Conservation (phyloP, 2,888 invertebrate genomes). For the Vanessa cardui region DNA sequence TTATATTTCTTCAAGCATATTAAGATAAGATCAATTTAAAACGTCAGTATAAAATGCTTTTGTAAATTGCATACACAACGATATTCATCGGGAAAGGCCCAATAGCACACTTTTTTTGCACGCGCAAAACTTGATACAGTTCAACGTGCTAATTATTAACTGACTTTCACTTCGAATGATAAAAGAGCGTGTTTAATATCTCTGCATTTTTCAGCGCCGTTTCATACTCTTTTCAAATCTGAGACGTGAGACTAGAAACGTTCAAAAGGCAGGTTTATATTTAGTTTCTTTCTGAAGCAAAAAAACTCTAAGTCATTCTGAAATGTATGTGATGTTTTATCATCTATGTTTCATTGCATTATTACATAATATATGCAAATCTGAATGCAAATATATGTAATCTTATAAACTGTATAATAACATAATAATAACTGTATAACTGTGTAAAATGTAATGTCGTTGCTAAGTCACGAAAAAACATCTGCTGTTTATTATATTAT, state of each 20-base stretch:
- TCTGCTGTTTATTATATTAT: too few species aligned
- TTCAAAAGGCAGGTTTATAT: not conserved
- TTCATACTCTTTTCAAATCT: conserved; percentile 22
- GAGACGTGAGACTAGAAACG: conserved; percentile 13
- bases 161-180: conserved; percentile 68
- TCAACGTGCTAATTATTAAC: conserved; percentile 64
- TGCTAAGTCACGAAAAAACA: too few species aligned
- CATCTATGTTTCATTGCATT: not conserved
- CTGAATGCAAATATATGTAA: not conserved
- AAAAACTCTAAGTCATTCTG: not conserved
- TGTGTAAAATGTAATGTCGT: too few species aligned
- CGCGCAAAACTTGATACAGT: conserved; percentile 67
- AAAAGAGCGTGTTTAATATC: conserved; percentile 30
- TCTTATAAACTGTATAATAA: too few species aligned
- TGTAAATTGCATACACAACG: conserved; percentile 25
- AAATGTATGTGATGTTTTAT: not conserved
- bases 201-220: conserved; percentile 25
- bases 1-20: conserved; percentile 23
- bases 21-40: conserved; percentile 19
- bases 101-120: conserved; percentile 71
- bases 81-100: conserved; percentile 58
- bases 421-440: too few species aligned
- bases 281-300: not conserved
- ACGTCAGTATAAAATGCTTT: conserved; percentile 24
- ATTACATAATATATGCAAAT: not conserved